These are phyloP conservation scores for Oreochromis tanganicae DNA, from an alignment of 2,113 vertebrate species.

Conservation along the genomic window DNA sequence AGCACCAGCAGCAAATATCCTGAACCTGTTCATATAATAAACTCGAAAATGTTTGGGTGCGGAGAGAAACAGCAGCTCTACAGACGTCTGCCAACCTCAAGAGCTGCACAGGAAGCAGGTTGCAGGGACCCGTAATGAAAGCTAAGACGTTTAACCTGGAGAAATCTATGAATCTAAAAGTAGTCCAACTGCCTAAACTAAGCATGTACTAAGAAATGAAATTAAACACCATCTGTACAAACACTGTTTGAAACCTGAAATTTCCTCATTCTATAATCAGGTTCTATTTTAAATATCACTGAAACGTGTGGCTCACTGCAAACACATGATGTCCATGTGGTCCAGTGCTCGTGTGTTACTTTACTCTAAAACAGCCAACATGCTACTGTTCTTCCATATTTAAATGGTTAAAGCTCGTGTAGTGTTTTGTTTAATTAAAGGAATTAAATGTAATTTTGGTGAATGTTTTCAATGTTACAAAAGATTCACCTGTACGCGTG, in stretches of 20 bases:
- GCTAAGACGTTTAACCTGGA: accelerated
- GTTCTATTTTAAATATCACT: accelerated
- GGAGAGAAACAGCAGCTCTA: not conserved
- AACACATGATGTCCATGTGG: not conserved
- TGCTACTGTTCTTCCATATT: not conserved
- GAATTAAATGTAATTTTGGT: accelerated
- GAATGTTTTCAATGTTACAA: not conserved
- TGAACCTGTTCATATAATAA: not conserved
- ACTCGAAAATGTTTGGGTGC: accelerated
- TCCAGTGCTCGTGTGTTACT: not conserved
- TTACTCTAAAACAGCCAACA: not conserved
- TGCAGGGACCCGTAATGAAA: not conserved
- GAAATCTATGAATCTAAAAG: not conserved
- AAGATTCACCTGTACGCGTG: not conserved
- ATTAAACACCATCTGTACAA: not conserved
- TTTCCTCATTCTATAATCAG: accelerated
- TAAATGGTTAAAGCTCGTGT: not conserved
- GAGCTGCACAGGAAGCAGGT: not conserved
- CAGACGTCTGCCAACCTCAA: not conserved
- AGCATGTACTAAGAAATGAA: not conserved
- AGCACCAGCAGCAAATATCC: not conserved
- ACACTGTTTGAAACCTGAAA: not conserved
- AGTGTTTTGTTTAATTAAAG: not conserved
- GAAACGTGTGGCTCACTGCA: not conserved
- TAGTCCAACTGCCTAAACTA: not conserved